Percentiles rank a stretch among this genome's conserved stretches.
Conservation (phyloP, 2,797 vertebrate genomes). For the Sebastes glaucus region DNA sequence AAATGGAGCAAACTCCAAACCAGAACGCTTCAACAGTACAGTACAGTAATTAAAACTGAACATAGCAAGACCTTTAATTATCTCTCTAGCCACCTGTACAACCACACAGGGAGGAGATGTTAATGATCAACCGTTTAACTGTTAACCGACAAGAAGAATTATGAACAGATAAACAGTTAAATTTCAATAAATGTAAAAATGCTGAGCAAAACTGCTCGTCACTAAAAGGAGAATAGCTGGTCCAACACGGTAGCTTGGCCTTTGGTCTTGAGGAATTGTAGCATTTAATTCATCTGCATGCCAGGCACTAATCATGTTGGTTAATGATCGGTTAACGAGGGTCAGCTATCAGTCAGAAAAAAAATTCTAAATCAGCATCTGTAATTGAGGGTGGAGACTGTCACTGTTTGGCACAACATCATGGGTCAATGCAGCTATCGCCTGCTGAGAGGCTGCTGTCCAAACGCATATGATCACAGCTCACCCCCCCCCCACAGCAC, state of each 20-base stretch:
- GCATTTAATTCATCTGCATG: too few species aligned
- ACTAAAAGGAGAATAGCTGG: too few species aligned
- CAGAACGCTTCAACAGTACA: neutral
- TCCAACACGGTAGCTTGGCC: too few species aligned
- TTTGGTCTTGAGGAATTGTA: too few species aligned
- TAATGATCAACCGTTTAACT: too few species aligned
- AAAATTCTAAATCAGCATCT: too few species aligned
- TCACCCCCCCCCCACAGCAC: neutral
- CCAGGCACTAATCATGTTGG: too few species aligned
- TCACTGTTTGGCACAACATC: conserved; percentile 6
- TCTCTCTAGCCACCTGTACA: neutral
- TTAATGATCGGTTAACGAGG: too few species aligned
- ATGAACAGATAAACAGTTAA: too few species aligned
- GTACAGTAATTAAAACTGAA: neutral
- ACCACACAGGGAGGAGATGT: neutral
- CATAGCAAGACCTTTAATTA: neutral
- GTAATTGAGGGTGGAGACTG: neutral
- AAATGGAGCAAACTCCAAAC: neutral
- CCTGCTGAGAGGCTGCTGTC: conserved; percentile 1
- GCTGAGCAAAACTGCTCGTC: too few species aligned
- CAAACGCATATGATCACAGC: neutral
- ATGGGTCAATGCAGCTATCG: conserved; percentile 10
- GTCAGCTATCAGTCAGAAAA: too few species aligned
- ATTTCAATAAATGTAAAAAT: rapidly evolving
- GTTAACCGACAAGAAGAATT: too few species aligned